Percentiles rank a stretch among this genome's conserved stretches.
These are phyloP conservation scores for Lepidocyrtinus sp. DNA, from an alignment of 2,888 invertebrate species.

Conservation along the genomic window DNA sequence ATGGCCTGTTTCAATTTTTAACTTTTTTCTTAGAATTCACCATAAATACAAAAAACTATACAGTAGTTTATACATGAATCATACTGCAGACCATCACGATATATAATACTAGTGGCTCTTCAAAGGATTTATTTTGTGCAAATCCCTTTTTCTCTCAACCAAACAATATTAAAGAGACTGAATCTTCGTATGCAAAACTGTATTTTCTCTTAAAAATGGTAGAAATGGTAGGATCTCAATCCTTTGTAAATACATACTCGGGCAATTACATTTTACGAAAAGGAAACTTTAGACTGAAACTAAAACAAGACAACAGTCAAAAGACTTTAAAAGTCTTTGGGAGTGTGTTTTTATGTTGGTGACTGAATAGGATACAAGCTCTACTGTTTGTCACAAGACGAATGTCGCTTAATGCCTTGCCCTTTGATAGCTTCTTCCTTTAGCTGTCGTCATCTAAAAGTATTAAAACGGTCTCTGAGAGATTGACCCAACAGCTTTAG, in stretches of 20 bases:
- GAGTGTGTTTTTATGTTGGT: too few relatives aligned
- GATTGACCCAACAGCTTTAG: constrained; percentile 48
- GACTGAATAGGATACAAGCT: too few relatives aligned
- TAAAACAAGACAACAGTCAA: not conserved
- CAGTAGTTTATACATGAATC: too few relatives aligned
- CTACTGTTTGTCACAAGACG: constrained; percentile 7
- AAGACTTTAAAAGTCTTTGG: too few relatives aligned
- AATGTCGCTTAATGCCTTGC: constrained; percentile 16
- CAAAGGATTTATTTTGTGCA: constrained; percentile 43
- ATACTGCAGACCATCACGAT: constrained; percentile 30
- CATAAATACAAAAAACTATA: too few relatives aligned
- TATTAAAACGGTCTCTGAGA: constrained; percentile 37
- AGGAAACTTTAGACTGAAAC: not conserved
- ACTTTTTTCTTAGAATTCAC: not conserved
- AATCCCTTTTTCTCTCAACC: constrained; percentile 39
- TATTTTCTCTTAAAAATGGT: not conserved
- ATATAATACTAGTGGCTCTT: constrained; percentile 42
- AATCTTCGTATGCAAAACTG: not conserved
- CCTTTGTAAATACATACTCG: not conserved
- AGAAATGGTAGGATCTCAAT: not conserved
- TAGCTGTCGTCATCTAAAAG: constrained; percentile 47
- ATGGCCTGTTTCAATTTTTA: constrained; percentile 10
- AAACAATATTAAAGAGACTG: not conserved
- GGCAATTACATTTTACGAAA: not conserved
- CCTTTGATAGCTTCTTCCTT: constrained; percentile 28